These are phyloP conservation scores for Dissostichus mawsoni DNA, from an alignment of 2,113 vertebrate genomes.

Conservation along the genomic window DNA sequence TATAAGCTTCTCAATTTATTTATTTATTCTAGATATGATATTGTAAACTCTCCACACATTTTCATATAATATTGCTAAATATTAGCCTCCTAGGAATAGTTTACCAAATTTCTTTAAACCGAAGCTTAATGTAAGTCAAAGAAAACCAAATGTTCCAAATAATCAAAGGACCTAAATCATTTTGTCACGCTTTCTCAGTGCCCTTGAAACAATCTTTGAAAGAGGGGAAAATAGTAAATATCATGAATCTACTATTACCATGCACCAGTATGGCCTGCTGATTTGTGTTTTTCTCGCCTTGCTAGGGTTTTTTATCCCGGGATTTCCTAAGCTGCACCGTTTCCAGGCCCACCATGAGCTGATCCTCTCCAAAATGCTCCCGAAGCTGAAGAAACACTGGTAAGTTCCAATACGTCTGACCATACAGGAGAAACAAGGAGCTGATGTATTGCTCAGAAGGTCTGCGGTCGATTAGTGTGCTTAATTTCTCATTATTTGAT, in stretches of 20 bases:
- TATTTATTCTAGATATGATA: not conserved
- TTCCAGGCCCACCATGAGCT: slow-evolving; percentile 93
- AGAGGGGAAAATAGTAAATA: not conserved
- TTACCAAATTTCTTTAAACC: not conserved
- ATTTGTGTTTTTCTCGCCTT: slow-evolving; percentile 5
- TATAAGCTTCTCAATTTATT: not conserved
- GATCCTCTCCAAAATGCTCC: slow-evolving; percentile 91
- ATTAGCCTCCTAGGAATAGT: not conserved
- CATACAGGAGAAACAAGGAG: no score
- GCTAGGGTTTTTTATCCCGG: slow-evolving; percentile 91
- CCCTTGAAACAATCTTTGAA: not conserved
- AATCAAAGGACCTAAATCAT: not conserved
- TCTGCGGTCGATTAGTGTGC: not conserved
- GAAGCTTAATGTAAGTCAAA: not conserved
- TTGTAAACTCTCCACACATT: not conserved
- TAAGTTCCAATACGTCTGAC: slow-evolving; percentile 62
- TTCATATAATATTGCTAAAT: not conserved
- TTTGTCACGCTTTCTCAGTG: not conserved
- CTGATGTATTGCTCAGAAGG: not conserved
- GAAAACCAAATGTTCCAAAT: not conserved
- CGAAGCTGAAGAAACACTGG: slow-evolving; percentile 93
- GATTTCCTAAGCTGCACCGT: slow-evolving; percentile 92
- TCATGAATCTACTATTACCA: not conserved
- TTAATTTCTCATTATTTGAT: slow-evolving; percentile 21
- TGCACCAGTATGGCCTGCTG: not conserved